These are phyloP conservation scores for Physocephala rufipes DNA, from an alignment of 2,888 invertebrate genomes.

Conservation along the genomic window DNA sequence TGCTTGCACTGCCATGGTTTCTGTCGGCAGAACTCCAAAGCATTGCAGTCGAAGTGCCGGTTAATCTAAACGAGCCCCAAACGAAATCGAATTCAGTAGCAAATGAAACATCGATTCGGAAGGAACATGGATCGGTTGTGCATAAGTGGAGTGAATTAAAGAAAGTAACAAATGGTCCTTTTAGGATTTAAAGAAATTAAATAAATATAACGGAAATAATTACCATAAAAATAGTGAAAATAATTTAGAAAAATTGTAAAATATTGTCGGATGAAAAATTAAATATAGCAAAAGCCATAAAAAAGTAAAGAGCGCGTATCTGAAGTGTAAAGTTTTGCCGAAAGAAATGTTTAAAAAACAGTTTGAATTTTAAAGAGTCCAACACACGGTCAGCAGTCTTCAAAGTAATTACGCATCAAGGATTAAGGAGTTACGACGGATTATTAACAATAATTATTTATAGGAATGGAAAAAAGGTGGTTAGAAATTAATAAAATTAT, in stretches of 20 bases:
- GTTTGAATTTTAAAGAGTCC: conserved; percentile 12
- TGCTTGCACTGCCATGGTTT: conserved; percentile 9
- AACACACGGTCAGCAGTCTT: conserved; percentile 3
- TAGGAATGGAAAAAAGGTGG: conserved; percentile 45
- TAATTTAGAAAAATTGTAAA: background rate
- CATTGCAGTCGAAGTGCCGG: conserved; percentile 31
- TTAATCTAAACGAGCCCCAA: conserved; percentile 30
- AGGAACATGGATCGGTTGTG: conserved; percentile 31
- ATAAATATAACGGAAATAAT: background rate
- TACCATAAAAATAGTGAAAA: background rate
- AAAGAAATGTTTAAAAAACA: conserved; percentile 9
- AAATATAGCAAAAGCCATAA: background rate
- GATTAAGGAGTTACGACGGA: conserved; percentile 30
- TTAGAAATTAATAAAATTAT: conserved; percentile 2
- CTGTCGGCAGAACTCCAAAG: conserved; percentile 18
- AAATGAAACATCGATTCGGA: conserved; percentile 47
- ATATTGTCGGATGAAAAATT: background rate
- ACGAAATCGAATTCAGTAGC: conserved; percentile 45
- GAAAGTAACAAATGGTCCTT: conserved; percentile 13
- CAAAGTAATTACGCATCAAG: background rate
- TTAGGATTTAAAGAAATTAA: background rate
- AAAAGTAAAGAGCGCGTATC: background rate
- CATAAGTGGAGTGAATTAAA: conserved; percentile 37
- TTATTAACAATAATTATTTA: conserved; percentile 34
- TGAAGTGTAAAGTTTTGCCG: background rate